Conservation (phyloP, 2,113 vertebrate genomes). For the Neofelis nebulosa region DNA sequence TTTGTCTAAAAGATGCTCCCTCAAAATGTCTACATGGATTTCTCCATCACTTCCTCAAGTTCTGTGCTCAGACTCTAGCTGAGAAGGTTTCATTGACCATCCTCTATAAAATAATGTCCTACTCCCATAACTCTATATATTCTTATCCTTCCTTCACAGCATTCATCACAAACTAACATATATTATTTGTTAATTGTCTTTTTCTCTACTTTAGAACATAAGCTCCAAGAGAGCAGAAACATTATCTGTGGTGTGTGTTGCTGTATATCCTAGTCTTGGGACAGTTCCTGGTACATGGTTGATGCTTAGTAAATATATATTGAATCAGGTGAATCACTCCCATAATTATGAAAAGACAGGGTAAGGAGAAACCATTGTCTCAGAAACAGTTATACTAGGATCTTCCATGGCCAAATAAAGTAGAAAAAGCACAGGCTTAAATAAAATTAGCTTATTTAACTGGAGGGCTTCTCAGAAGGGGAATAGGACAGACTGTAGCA, state of each 20-base stretch:
- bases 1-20: neutral
- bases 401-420: neutral
- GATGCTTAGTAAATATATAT: neutral
- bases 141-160: neutral
- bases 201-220: neutral
- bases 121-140: neutral
- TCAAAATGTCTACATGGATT: neutral
- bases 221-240: neutral
- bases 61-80: neutral
- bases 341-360: constrained; percentile 13
- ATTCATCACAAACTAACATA: neutral
- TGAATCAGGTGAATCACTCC: neutral
- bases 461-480: neutral
- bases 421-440: constrained; percentile 43
- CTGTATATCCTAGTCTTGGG: neutral
- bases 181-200: neutral
- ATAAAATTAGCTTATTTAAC: constrained; percentile 31
- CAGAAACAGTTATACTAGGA: neutral
- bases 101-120: neutral
- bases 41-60: neutral
- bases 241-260: neutral
- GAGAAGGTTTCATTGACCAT: neutral
- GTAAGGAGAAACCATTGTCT: neutral
- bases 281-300: neutral
- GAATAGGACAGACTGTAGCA: neutral